Base-by-base conservation (phyloP, 1,140 invertebrate genomes). In the Chionoecetes opilio region DNA sequence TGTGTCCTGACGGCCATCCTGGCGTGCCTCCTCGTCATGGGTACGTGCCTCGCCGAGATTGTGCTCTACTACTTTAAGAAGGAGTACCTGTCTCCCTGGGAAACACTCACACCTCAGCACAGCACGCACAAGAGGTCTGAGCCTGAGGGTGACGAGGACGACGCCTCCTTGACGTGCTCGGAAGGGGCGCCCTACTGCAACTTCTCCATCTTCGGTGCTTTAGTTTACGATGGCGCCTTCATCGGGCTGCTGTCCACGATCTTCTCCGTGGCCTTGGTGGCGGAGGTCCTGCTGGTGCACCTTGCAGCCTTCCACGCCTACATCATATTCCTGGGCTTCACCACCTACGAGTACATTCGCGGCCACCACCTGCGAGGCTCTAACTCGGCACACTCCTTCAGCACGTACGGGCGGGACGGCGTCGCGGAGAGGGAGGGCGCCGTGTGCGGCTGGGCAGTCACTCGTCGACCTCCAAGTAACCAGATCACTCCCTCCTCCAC, bases 221-320 rank as follows among this genome's bases (percentile, higher is more conserved):
- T 96, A 17, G 97, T 97, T 6, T 93, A 96, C 32, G 96, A 97
- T 29, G 95, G 96, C 11, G 96, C 96, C 8, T 97, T 97, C 96
- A 96, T 97, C 9, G 96, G 96, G 8, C 26, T 97, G 6, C 94
- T 97, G 32, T 96, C 96, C 0, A 95, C 97, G 5, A 95, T 97
- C 6, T 96, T 96, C 32, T 93, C 98, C 14, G 97, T 99, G 31
- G 98, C 98, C 0, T 97, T 98, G 8, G 97, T 99, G 11, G 98
- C 98, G 3, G 98, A 98, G 0, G 98, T 98, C 32, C 97, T 99
- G 32, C 97, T 99, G 14, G 97, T 99, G 31, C 99, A 99, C 97
- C 97, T 99, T 34, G 98, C 98, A 96, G 98, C 98, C 97, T 99
- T 99, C 97, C 98, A 99, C 97, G 98, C 98, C 84, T 99, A 99